These are phyloP conservation scores for Sturnira hondurensis DNA, from an alignment of 2,113 vertebrate genomes.

Conservation along the genomic window DNA sequence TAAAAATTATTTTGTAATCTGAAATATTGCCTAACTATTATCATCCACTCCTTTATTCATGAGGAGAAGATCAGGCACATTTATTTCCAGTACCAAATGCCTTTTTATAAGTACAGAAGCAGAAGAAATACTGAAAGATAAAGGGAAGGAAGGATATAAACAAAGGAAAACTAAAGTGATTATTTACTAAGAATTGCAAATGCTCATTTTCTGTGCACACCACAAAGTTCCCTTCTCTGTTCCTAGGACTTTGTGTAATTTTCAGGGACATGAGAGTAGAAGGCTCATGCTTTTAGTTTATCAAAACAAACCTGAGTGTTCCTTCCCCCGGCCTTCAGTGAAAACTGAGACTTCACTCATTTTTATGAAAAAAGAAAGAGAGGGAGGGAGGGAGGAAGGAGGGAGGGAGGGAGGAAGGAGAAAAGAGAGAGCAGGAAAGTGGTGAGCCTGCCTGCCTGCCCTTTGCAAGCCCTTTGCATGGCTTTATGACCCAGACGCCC, in stretches of 20 bases:
- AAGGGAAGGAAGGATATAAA: slow-evolving; percentile 56
- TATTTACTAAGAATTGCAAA: slow-evolving; percentile 67
- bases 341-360: slow-evolving; percentile 44
- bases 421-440: neutral
- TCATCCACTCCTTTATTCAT: neutral
- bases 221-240: slow-evolving; percentile 44
- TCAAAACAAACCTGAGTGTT: slow-evolving; percentile 61
- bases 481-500: neutral
- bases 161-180: slow-evolving; percentile 48
- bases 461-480: neutral
- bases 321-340: slow-evolving; percentile 10
- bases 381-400: fast-evolving
- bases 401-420: neutral
- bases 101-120: slow-evolving; percentile 51
- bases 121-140: slow-evolving; percentile 17
- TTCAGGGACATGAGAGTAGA: neutral
- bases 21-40: slow-evolving; percentile 16
- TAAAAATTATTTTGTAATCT: slow-evolving; percentile 34
- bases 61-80: neutral
- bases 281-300: slow-evolving; percentile 53
- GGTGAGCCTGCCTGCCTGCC: neutral
- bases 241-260: slow-evolving; percentile 41
- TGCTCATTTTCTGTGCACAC: slow-evolving; percentile 56
- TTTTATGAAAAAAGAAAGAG: neutral
- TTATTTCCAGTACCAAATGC: slow-evolving; percentile 55